Evolutionary conservation across 2,888 invertebrate species (phyloP).

Genomic region (Patella ulyssiponensis): DNA sequence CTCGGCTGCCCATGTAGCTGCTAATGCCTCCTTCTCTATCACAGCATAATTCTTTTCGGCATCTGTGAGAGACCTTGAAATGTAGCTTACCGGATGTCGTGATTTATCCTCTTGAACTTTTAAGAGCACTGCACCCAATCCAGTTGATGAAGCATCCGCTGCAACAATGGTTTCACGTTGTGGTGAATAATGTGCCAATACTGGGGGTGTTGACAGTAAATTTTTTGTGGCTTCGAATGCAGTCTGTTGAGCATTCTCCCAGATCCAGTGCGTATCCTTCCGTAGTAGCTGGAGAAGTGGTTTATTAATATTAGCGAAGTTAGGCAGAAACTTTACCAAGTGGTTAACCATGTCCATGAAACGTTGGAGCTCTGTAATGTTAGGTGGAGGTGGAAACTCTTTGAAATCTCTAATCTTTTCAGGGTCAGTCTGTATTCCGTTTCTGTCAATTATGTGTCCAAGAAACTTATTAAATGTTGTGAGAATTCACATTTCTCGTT

Average conservation of each 20-base stretch:
- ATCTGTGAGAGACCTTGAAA: no score
- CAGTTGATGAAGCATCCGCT: conserved; percentile 11
- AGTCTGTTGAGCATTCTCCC: no score
- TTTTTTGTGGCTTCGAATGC: no score
- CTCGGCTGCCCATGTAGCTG: no score
- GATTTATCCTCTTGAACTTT: no score
- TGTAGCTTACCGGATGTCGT: no score
- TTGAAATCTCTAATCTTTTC: conserved; percentile 27
- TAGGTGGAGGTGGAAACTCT: conserved; percentile 9
- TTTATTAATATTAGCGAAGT: no score
- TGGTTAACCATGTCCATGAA: conserved; percentile 36
- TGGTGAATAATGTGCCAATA: conserved; percentile 2
- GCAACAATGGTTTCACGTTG: conserved; percentile 11
- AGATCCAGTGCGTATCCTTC: neutral
- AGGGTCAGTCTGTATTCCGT: conserved; percentile 32
- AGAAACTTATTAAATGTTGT: conserved; percentile 30
- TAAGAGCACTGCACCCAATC: no score
- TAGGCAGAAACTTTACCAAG: neutral
- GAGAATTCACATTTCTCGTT: conserved; percentile 43
- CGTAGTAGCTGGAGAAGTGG: neutral
- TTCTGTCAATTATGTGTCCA: conserved; percentile 32
- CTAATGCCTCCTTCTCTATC: no score
- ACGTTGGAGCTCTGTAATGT: neutral
- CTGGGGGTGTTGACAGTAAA: neutral
- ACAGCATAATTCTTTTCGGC: no score